phyloP scores from a whole-genome alignment of 2,113 vertebrate species.

The Brienomyrus brachyistius region DNA sequence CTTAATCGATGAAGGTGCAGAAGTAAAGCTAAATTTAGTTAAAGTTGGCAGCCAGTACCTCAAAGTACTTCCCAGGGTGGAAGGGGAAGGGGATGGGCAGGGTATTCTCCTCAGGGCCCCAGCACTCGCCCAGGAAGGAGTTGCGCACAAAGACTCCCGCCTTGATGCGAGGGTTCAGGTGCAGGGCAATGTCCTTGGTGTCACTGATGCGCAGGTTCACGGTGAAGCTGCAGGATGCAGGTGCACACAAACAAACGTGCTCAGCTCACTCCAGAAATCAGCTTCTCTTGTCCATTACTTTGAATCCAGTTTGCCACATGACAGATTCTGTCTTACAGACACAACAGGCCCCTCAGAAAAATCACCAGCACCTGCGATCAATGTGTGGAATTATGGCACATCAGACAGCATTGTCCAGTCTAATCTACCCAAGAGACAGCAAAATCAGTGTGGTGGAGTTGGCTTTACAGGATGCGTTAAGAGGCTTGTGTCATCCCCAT shows the following conservation, averaged over 20 bases:
- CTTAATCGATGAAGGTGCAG: neutral
- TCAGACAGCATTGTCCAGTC: neutral
- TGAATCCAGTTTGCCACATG: neutral
- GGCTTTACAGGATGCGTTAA: neutral
- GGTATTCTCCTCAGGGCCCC: conserved; percentile 80
- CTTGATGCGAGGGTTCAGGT: conserved; percentile 79
- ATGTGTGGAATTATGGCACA: neutral
- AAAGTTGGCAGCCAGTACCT: conserved; percentile 60
- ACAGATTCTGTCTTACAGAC: neutral
- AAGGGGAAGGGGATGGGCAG: conserved; percentile 70
- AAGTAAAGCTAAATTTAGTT: neutral
- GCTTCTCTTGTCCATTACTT: neutral
- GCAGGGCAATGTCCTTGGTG: conserved; percentile 73
- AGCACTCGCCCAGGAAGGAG: conserved; percentile 76
- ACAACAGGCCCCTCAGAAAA: neutral
- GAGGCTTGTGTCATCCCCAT: neutral
- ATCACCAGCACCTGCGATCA: neutral
- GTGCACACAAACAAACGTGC: neutral
- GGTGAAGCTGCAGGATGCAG: conserved; percentile 46
- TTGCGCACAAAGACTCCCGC: conserved; percentile 70
- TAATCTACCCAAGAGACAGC: neutral
- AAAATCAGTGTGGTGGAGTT: neutral
- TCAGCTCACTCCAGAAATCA: neutral
- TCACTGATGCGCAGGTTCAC: conserved; percentile 66
- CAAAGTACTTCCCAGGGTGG: conserved; percentile 75